Evolutionary conservation across 2,113 vertebrate genomes (phyloP).

Genomic region (Epinephelus cyanopodus): DNA sequence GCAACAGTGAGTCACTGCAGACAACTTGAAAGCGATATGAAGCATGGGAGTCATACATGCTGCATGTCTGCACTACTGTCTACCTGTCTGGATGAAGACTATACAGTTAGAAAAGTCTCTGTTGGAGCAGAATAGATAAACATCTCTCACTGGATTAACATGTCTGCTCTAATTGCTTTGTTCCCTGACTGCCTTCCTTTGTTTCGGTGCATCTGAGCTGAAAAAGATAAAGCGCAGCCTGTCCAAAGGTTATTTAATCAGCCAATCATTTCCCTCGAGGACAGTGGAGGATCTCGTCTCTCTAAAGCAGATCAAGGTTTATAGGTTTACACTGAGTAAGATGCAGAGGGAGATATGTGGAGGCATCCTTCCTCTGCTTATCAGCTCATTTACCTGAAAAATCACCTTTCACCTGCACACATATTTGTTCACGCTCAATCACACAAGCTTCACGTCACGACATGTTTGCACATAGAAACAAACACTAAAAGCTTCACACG

Average conservation of each 20-base stretch:
- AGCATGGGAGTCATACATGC: not conserved
- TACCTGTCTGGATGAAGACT: not conserved
- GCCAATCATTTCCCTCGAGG: not conserved
- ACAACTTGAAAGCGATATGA: not conserved
- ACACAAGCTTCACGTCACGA: not conserved
- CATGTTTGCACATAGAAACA: not conserved
- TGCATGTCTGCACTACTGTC: not conserved
- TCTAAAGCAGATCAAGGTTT: constrained; percentile 22
- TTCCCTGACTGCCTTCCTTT: not conserved
- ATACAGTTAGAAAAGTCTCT: not conserved
- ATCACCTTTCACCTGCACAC: not conserved
- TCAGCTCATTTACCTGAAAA: not conserved
- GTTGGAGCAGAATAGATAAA: not conserved
- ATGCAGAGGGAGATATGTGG: constrained; percentile 5
- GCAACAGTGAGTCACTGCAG: constrained; percentile 54
- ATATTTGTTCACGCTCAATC: constrained; percentile 2
- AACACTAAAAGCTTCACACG: not conserved
- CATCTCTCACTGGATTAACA: not conserved
- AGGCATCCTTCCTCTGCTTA: not conserved
- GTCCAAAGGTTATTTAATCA: constrained; percentile 7
- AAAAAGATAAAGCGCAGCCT: not conserved
- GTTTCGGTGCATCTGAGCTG: constrained; percentile 1
- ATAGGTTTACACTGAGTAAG: not conserved
- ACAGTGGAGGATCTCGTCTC: not conserved
- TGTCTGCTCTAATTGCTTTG: not conserved